Percentiles rank a stretch among this genome's conserved stretches.
Evolutionary conservation across 2,888 invertebrate species (phyloP).

Genomic region (Tanypteryx hageni): DNA sequence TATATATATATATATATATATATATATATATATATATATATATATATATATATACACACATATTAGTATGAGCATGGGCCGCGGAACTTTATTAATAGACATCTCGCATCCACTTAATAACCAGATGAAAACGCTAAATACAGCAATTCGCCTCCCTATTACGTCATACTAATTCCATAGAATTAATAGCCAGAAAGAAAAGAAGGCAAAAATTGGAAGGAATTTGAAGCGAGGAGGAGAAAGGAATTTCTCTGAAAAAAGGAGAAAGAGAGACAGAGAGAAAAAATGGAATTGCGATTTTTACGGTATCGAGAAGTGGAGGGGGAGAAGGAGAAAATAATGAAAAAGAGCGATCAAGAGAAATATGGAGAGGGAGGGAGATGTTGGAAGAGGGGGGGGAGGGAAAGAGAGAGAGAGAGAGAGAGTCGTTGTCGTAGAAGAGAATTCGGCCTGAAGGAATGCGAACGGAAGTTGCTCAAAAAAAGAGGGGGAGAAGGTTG

Average conservation of each 20-base stretch:
- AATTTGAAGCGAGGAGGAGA: background rate
- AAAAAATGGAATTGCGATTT: constrained; percentile 3
- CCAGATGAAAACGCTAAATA: background rate
- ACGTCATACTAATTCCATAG: background rate
- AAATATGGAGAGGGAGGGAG: background rate
- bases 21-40: too few relatives aligned
- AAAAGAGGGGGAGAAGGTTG: background rate
- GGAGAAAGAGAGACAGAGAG: background rate
- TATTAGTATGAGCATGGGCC: too few relatives aligned
- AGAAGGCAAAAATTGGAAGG: background rate
- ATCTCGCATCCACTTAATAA: too few relatives aligned
- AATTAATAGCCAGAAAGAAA: background rate
- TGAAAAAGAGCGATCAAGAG: background rate
- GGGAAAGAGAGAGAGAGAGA: background rate
- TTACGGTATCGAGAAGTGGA: background rate
- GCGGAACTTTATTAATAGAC: too few relatives aligned
- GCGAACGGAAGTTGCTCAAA: background rate
- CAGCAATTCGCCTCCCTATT: background rate
- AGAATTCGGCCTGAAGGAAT: too few relatives aligned
- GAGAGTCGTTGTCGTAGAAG: background rate
- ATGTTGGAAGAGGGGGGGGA: background rate
- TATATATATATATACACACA: too few relatives aligned
- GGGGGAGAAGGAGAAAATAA: background rate
- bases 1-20: too few relatives aligned
- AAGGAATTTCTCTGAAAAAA: background rate